phyloP scores from a whole-genome alignment of 1,140 invertebrate genomes.

The Diuraphis noxia region DNA sequence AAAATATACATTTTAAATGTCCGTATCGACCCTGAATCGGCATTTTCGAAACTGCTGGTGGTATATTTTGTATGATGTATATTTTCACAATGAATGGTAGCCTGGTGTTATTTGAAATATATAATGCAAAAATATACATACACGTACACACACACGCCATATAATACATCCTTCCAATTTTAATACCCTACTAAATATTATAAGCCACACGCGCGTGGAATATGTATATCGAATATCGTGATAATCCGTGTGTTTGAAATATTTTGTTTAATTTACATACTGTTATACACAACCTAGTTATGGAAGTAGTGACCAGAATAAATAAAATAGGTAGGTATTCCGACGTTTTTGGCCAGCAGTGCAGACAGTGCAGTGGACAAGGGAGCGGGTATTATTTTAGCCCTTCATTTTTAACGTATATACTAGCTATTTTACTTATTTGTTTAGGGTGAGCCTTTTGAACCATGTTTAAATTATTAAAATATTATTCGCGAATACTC shows the following conservation, averaged over 20 bases:
- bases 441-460: constrained; percentile 10
- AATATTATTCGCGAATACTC: constrained; percentile 4
- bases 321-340: constrained; percentile 4
- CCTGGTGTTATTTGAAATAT: constrained; percentile 50
- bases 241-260: not conserved
- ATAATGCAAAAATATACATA: constrained; percentile 32
- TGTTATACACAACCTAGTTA: not conserved
- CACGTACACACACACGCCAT: too few species aligned
- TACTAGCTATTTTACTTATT: not conserved
- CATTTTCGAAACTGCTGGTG: constrained; percentile 51
- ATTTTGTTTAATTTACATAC: constrained; percentile 17
- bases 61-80: constrained; percentile 49
- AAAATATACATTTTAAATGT: constrained; percentile 47
- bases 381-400: not conserved
- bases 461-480: constrained; percentile 41
- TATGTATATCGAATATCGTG: not conserved
- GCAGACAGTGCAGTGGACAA: too few species aligned
- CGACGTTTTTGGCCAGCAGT: not conserved
- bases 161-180: not conserved
- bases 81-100: constrained; percentile 32
- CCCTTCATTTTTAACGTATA: not conserved
- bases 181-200: constrained; percentile 46
- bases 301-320: not conserved
- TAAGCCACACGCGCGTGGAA: constrained; percentile 12
- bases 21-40: constrained; percentile 50